These are phyloP conservation scores for Limnephilus auricula DNA, from an alignment of 2,888 invertebrate genomes.

Conservation along the genomic window DNA sequence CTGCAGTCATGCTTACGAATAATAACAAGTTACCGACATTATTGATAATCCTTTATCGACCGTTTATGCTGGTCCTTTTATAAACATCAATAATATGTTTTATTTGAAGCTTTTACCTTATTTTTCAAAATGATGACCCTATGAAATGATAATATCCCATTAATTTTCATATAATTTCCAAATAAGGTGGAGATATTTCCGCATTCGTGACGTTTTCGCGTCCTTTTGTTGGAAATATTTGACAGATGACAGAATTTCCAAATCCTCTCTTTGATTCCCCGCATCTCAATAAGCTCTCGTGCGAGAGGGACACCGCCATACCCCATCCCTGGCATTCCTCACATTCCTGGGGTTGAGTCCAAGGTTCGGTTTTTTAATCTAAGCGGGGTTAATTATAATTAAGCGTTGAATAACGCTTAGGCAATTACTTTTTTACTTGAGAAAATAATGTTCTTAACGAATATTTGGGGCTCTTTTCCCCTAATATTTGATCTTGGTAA, in stretches of 20 bases:
- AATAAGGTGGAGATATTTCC: not conserved
- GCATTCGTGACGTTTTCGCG: constrained; percentile 5
- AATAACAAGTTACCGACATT: too few species aligned
- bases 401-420: not conserved
- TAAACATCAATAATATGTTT: not conserved
- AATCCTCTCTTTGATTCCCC: constrained; percentile 28
- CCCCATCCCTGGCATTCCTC: too few species aligned
- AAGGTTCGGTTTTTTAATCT: constrained; percentile 1
- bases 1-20: too few species aligned
- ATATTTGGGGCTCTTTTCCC: not conserved
- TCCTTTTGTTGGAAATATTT: constrained; percentile 22
- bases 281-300: not conserved
- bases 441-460: not conserved
- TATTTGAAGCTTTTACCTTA: not conserved
- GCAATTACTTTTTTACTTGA: not conserved
- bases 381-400: not conserved
- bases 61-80: not conserved
- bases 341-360: not conserved
- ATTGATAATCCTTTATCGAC: too few species aligned
- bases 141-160: not conserved
- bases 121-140: not conserved
- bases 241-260: constrained; percentile 11
- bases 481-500: not conserved
- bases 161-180: not conserved
- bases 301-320: not conserved